These are phyloP conservation scores for Hippocampus comes DNA, from an alignment of 2,113 vertebrate genomes.

Conservation along the genomic window DNA sequence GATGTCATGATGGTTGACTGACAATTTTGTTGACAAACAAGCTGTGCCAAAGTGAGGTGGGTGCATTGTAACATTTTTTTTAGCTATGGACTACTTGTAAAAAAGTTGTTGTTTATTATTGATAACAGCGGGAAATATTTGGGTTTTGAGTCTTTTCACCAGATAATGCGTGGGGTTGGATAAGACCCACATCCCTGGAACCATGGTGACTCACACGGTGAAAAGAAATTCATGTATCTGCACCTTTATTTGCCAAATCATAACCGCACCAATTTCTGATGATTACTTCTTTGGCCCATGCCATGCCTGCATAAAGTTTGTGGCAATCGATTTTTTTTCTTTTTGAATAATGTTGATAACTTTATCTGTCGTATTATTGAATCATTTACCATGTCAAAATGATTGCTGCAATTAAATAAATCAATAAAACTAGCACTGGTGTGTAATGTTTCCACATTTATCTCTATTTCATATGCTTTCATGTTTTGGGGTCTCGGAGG, in stretches of 20 bases:
- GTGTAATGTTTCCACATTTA: too few relatives aligned
- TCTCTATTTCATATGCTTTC: neutral
- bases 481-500: neutral
- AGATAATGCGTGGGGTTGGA: too few relatives aligned
- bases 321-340: neutral
- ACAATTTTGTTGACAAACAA: too few relatives aligned
- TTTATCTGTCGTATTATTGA: neutral
- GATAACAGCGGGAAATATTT: too few relatives aligned
- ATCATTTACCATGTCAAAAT: neutral
- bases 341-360: neutral
- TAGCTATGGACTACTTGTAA: too few relatives aligned
- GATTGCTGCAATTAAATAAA: neutral
- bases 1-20: too few relatives aligned
- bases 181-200: neutral
- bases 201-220: neutral
- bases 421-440: neutral
- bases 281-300: too few relatives aligned
- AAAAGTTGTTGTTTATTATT: too few relatives aligned
- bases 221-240: neutral
- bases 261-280: too few relatives aligned
- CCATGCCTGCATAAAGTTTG: neutral
- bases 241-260: too few relatives aligned
- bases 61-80: too few relatives aligned
- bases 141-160: neutral
- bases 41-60: too few relatives aligned